phyloP scores from a whole-genome alignment of 2,888 invertebrate genomes.

The Trypoxylon attenuatum region DNA sequence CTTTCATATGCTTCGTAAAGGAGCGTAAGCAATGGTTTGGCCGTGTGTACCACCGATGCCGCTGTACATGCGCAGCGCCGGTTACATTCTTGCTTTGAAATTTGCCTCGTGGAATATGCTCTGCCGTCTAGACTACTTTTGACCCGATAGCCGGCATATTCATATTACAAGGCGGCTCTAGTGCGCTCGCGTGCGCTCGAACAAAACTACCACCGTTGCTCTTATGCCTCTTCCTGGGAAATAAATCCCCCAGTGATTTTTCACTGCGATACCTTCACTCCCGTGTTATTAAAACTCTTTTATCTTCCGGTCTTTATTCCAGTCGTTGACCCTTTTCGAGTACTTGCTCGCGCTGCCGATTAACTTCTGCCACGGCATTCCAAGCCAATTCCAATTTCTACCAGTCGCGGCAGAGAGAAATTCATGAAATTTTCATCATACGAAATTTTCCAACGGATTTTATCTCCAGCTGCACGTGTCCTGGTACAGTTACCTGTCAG shows the following conservation, averaged over 20 bases:
- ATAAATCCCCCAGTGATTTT: neutral
- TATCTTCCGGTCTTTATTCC: too few species aligned
- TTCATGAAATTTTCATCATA: too few species aligned
- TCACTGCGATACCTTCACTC: too few species aligned
- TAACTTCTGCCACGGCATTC: too few species aligned
- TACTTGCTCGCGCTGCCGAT: too few species aligned
- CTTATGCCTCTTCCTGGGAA: neutral
- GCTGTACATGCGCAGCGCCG: neutral
- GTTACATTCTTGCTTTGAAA: slow-evolving; percentile 33
- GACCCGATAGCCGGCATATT: slow-evolving; percentile 7
- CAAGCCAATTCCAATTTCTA: too few species aligned
- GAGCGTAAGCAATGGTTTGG: slow-evolving; percentile 6
- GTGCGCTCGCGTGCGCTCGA: slow-evolving; percentile 6
- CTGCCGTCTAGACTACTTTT: slow-evolving; percentile 35
- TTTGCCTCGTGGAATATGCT: neutral
- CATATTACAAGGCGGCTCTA: slow-evolving; percentile 3
- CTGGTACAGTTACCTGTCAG: too few species aligned
- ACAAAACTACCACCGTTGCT: neutral
- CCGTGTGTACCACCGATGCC: slow-evolving; percentile 2
- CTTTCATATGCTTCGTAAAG: slow-evolving; percentile 44
- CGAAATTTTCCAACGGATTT: too few species aligned
- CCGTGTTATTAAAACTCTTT: too few species aligned
- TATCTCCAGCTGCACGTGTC: too few species aligned
- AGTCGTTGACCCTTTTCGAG: too few species aligned
- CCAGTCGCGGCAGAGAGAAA: too few species aligned